A percentile compares a stretch with the other conserved stretches of the same genome.
phyloP scores from a whole-genome alignment of 1,140 invertebrate species.

The Lordiphosa stackelbergi region DNA sequence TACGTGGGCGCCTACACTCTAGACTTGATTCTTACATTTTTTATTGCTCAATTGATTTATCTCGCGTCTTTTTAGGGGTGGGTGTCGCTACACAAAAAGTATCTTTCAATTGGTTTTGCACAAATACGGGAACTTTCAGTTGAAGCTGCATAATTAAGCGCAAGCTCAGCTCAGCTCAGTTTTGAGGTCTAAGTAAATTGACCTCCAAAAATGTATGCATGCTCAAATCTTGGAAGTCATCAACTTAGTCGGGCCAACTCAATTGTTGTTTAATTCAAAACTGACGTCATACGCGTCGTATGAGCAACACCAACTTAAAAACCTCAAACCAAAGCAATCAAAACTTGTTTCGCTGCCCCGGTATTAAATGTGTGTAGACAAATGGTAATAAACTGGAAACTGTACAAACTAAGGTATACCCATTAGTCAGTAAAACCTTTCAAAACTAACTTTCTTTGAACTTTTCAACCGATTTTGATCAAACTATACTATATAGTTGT shows the following conservation, averaged over 20 bases:
- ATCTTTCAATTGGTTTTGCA: slow-evolving; percentile 31
- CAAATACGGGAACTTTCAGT: slow-evolving; percentile 24
- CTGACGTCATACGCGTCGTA: slow-evolving; percentile 56
- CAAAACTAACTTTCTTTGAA: too few relatives aligned
- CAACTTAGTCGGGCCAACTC: slow-evolving; percentile 35
- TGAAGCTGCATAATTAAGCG: slow-evolving; percentile 18
- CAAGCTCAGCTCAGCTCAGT: slow-evolving; percentile 8
- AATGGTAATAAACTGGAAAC: too few relatives aligned
- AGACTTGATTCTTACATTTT: slow-evolving; percentile 17
- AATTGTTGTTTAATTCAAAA: slow-evolving; percentile 63
- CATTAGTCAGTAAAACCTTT: too few relatives aligned
- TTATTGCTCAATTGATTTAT: slow-evolving; percentile 66
- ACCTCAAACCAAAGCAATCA: slow-evolving; percentile 55
- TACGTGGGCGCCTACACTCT: slow-evolving; percentile 52
- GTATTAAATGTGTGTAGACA: slow-evolving; percentile 44
- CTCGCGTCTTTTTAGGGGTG: slow-evolving; percentile 52
- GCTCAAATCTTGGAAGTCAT: slow-evolving; percentile 21
- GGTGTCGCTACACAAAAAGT: slow-evolving; percentile 34
- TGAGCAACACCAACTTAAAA: slow-evolving; percentile 24
- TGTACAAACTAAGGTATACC: too few relatives aligned
- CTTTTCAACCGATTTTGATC: too few relatives aligned
- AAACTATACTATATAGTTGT: too few relatives aligned
- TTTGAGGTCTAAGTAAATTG: slow-evolving; percentile 38
- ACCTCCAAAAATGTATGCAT: slow-evolving; percentile 44
- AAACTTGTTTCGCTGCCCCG: slow-evolving; percentile 65